phyloP scores from a whole-genome alignment of 2,888 invertebrate genomes.

The Rambutsinella grinnellia region DNA sequence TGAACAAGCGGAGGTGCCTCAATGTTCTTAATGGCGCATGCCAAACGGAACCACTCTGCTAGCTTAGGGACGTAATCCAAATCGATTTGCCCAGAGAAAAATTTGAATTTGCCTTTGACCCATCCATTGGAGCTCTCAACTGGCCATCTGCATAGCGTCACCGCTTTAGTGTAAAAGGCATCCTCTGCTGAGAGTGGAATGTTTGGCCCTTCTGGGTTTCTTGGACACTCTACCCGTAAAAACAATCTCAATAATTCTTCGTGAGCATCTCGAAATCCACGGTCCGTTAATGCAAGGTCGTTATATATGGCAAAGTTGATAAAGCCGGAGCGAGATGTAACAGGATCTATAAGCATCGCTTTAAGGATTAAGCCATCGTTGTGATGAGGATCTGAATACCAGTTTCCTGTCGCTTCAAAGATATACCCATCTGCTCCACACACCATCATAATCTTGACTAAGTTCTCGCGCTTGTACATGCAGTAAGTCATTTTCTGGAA shows the following conservation, averaged over 20 bases:
- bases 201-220: too few relatives aligned
- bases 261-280: neutral
- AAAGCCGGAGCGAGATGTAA: neutral
- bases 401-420: neutral
- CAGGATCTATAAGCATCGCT: neutral
- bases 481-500: neutral
- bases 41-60: neutral
- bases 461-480: neutral
- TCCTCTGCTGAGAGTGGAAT: too few relatives aligned
- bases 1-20: too few relatives aligned
- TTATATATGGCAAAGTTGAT: neutral
- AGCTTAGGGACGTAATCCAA: neutral
- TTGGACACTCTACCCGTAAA: too few relatives aligned
- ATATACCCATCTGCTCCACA: neutral
- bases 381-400: neutral
- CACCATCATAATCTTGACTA: conserved; percentile 9
- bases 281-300: neutral
- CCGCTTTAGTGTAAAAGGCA: neutral
- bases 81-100: neutral
- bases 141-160: neutral
- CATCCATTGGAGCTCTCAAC: conserved; percentile 1
- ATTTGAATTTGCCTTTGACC: neutral
- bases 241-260: neutral
- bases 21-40: neutral
- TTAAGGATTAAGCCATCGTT: neutral